A percentile compares a stretch with the other conserved stretches of the same genome.
Conservation (phyloP, 1,140 invertebrate species). For the Lordiphosa collinella region DNA sequence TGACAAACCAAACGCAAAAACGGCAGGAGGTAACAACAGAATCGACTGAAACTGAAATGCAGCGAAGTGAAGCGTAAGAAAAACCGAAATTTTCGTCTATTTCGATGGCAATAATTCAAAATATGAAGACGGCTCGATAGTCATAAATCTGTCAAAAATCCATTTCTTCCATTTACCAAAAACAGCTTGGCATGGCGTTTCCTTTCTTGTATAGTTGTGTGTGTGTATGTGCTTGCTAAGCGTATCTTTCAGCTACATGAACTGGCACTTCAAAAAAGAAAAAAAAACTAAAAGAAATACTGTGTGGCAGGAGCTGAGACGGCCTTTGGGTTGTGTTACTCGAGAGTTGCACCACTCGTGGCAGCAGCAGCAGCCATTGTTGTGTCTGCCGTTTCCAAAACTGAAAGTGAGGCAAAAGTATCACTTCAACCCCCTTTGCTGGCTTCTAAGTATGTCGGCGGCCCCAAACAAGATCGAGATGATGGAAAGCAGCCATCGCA, state of each 20-base stretch:
- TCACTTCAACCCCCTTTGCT: conserved; percentile 19
- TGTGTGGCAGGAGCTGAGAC: conserved; percentile 44
- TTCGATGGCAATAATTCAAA: conserved; percentile 80
- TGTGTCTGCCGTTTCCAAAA: conserved; percentile 40
- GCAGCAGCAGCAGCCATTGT: conserved; percentile 28
- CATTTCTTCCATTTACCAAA: conserved; percentile 78
- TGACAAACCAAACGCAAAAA: conserved; percentile 28
- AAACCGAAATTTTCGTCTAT: conserved; percentile 74
- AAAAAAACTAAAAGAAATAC: conserved; percentile 40
- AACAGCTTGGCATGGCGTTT: conserved; percentile 64
- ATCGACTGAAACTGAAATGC: conserved; percentile 31
- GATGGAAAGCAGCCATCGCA: conserved; percentile 76
- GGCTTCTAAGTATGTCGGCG: neutral
- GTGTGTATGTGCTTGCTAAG: conserved; percentile 56
- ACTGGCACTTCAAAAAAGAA: conserved; percentile 68
- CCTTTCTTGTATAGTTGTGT: conserved; percentile 31
- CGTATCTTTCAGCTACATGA: conserved; percentile 77
- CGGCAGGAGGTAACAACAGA: conserved; percentile 33
- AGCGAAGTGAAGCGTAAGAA: conserved; percentile 36
- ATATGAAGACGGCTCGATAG: conserved; percentile 78
- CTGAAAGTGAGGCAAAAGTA: conserved; percentile 67
- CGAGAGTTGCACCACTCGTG: conserved; percentile 54
- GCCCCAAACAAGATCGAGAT: conserved; percentile 38
- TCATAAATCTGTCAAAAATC: conserved; percentile 80
- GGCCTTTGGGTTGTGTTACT: conserved; percentile 52